Base-by-base conservation (phyloP, 2,888 invertebrate species). In the Drosophila atripex region DNA sequence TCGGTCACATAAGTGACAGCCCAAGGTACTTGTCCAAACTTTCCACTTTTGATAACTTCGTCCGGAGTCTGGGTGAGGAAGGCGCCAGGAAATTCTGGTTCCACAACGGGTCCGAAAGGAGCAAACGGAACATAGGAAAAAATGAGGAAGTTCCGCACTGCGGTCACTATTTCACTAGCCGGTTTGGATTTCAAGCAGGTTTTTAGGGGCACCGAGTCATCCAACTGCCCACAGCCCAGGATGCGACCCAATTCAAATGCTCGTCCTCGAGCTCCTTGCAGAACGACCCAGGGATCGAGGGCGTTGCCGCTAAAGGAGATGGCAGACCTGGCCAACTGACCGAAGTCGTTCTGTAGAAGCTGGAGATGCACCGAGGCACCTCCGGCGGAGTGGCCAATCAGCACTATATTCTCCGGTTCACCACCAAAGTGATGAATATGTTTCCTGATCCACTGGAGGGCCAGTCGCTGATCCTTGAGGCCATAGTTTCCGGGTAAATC, bases 291-390 rank as follows among this genome's bases (percentile, higher is more conserved):
- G 0, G 94, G 93, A 60, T 93, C 92, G 18, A 96, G 92, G 0
- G 94, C 93, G 1, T 94, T 93, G 0, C 96, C 96, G 80, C 96
- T 96, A 88, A 94, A 93, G 0, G 95, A 95, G 3, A 61, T 53
- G 0, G 71, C 82, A 2, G 41, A 79, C n/a, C 51, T 85, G 4
- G 75, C 87, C 38, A 87, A 5, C 8, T 82, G 47, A 21, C 61
- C 43, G 1, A 89, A 77, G n/a, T 82, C 61, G 12, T 94, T 93
- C 0, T 95, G 94, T 7, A 96, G 78, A 75, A 94, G 93, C 75
- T 96, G 96, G 71, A 95, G 93, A 88, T 96, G 95, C 0, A 95
- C 95, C 77, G 95, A 95, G 6, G 94, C 95, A 21, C 94, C 95
- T 0, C 96, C 96, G 0, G 96, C 95, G 3, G 95, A 95, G 86